These are phyloP conservation scores for Scarus forsteni DNA, from an alignment of 2,797 vertebrate species.

Conservation along the genomic window DNA sequence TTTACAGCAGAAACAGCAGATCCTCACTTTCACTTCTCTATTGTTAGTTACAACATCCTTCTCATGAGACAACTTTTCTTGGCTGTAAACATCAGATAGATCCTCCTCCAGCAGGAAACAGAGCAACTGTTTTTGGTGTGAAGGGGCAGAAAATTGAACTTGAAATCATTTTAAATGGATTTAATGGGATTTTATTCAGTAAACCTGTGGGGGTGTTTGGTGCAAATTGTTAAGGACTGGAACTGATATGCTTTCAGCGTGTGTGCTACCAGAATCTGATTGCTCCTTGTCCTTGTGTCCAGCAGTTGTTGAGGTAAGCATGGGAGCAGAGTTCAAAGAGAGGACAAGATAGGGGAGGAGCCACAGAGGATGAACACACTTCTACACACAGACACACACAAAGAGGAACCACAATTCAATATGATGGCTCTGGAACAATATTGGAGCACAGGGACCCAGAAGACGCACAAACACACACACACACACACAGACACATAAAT, in stretches of 20 bases:
- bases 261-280: conserved; percentile 44
- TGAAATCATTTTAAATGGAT: conserved; percentile 36
- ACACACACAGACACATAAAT: conserved; percentile 28
- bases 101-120: conserved; percentile 27
- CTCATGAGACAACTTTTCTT: conserved; percentile 12
- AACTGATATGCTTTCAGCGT: background rate
- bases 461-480: conserved; percentile 17
- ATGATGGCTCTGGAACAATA: conserved; percentile 28
- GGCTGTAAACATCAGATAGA: conserved; percentile 23
- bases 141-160: conserved; percentile 33
- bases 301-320: conserved; percentile 48
- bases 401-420: conserved; percentile 34
- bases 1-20: conserved; percentile 24
- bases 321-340: conserved; percentile 77
- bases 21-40: conserved; percentile 26
- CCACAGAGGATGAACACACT: conserved; percentile 15
- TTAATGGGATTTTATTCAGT: conserved; percentile 5
- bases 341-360: conserved; percentile 72
- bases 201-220: background rate
- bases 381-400: conserved; percentile 16
- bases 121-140: conserved; percentile 21
- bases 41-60: conserved; percentile 21
- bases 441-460: conserved; percentile 6
- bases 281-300: conserved; percentile 66
- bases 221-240: conserved; percentile 9